Evolutionary conservation across 2,888 invertebrate species (phyloP).

Genomic region (Drosophila suboccidentalis): DNA sequence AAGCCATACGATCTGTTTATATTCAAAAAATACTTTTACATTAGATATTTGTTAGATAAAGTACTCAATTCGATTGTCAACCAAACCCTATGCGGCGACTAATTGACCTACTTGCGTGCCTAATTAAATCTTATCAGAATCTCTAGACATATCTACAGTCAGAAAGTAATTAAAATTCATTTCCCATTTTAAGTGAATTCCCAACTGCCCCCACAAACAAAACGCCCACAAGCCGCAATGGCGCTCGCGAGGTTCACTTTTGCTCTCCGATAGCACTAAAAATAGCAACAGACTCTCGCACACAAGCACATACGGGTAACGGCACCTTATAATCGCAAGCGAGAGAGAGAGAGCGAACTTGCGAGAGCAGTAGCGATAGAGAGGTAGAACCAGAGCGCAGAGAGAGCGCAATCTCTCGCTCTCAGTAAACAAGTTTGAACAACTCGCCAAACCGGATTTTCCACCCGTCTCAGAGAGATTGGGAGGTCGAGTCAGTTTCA

Average conservation of each 20-base stretch:
- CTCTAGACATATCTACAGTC: background rate
- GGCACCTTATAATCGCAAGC: slow-evolving; percentile 28
- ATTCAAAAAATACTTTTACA: too few species aligned
- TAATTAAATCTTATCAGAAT: slow-evolving; percentile 14
- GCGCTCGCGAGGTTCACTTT: slow-evolving; percentile 9
- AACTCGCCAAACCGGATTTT: slow-evolving; percentile 70
- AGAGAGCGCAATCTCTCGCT: slow-evolving; percentile 43
- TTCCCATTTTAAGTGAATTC: slow-evolving; percentile 37
- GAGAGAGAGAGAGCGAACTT: background rate
- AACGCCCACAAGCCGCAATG: slow-evolving; percentile 18
- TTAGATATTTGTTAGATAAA: background rate
- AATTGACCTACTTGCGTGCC: slow-evolving; percentile 22
- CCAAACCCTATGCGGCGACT: background rate
- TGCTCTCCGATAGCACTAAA: slow-evolving; percentile 40
- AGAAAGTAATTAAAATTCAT: slow-evolving; percentile 30
- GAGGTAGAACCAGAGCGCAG: slow-evolving; percentile 11
- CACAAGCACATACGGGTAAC: slow-evolving; percentile 1
- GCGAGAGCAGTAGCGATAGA: slow-evolving; percentile 18
- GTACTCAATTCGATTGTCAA: background rate
- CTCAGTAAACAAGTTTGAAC: slow-evolving; percentile 54
- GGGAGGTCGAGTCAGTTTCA: slow-evolving; percentile 43
- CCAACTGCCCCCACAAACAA: slow-evolving; percentile 9
- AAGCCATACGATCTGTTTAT: background rate
- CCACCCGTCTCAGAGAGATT: slow-evolving; percentile 54
- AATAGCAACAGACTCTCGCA: slow-evolving; percentile 39